Evolutionary conservation across 2,888 invertebrate species (phyloP), one percentile per base, ranked within the genome.

Genomic region (Drosophila hawaiiensis): DNA sequence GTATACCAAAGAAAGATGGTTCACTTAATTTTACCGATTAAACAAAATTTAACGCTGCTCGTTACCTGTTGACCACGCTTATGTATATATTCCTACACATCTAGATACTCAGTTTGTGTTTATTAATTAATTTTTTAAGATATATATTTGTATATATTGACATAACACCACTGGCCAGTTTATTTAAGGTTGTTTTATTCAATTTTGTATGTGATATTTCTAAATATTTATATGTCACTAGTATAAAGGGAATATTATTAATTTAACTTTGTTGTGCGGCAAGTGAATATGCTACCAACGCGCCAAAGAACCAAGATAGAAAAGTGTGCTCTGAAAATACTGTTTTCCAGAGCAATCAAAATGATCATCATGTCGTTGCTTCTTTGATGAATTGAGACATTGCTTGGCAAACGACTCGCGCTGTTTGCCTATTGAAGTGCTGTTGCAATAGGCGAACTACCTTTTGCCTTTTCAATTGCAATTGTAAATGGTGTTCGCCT

Each of bases 401-500:
- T 63, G 69, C 19, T 25, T 39, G 39, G 28, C 56, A n/a, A 39
- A 16, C 56, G 59, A 47, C 25, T 37, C 16, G 28, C 49, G 64
- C 41, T 69, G 53, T 74, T 65, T 37, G 58, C 52, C 71, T 47
- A 79, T 41, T 68, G 62, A 65, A 39, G 59, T n/a, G 59, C 47
- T 70, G 61, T 62, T 70, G 80, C 77, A 66, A 71, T 66, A 25
- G 50, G 55, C 53, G 19, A 65, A 64, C 28, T 76, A 67, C 67
- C 61, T 64, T 76, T 80, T 80, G 80, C 33, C 33, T 76, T 58
- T 78, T 53, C 50, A 39, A 47, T 43, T 61, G 72, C 65, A 79
- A 63, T 78, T 62, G 79, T 72, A 47, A 67, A 53, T 37, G 55
- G 55, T 52, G 33, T 55, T 52, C 63, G 59, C 50, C 64, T 73